These are phyloP conservation scores for Neodiprion pinetum DNA, from an alignment of 1,140 invertebrate species.

Conservation along the genomic window DNA sequence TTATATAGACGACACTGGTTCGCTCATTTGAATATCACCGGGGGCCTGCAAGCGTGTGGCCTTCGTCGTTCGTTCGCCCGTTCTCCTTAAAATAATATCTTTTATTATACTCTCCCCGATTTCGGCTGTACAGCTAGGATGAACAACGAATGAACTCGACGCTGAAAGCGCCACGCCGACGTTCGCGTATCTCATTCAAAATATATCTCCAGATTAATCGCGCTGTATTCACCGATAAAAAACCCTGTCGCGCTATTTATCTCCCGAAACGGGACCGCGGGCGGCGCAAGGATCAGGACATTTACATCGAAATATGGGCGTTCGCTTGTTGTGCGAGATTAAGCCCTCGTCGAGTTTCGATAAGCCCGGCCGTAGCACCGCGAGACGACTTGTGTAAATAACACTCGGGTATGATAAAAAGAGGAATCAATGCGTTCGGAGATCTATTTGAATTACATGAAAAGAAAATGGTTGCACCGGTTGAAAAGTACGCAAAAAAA, in stretches of 20 bases:
- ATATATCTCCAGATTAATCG: background rate
- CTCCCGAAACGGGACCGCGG: background rate
- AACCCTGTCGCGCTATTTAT: conserved; percentile 1
- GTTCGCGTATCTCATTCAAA: background rate
- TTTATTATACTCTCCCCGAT: conserved; percentile 16
- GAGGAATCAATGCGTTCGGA: too few species aligned
- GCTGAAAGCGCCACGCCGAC: background rate
- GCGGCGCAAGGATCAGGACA: too few species aligned
- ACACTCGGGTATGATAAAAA: too few species aligned
- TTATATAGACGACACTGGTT: conserved; percentile 30
- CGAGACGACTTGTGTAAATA: too few species aligned
- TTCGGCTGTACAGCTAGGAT: conserved; percentile 5
- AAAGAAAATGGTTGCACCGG: too few species aligned
- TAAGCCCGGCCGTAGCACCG: too few species aligned
- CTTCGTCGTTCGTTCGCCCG: conserved; percentile 26
- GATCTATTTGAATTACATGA: too few species aligned
- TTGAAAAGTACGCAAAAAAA: too few species aligned
- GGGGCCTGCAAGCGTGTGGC: conserved; percentile 36
- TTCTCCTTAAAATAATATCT: background rate
- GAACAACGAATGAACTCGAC: background rate
- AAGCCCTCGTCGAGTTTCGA: too few species aligned
- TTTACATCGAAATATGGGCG: too few species aligned
- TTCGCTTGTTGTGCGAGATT: too few species aligned
- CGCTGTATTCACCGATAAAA: conserved; percentile 4
- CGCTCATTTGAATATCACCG: conserved; percentile 43